Evolutionary conservation across 2,888 invertebrate genomes (phyloP), one percentile per base, ranked within the genome.

Genomic region (Metalampra italica): DNA sequence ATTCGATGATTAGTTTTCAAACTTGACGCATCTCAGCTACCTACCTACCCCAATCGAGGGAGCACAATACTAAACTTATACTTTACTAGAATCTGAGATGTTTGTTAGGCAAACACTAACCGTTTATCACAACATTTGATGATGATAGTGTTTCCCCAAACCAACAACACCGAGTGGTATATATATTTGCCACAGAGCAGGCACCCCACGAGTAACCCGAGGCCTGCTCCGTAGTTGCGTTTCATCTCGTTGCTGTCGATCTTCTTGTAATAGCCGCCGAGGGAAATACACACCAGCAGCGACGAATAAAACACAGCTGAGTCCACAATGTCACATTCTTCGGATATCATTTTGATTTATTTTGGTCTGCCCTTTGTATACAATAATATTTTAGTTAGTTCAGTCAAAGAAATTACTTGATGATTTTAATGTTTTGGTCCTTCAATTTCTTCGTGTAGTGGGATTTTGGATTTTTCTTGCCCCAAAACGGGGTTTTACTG

Each of bases 101-200:
- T 22, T 22, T 22, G 22, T 5, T 22, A 22, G 3, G 5, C 3
- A 3, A 22, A 22, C 22, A 22, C 15, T 40, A 37, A 92, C 92
- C 87, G 86, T 78, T 85, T 91, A 60, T 89, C 79, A 46, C 86
- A 70, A 61, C 81, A 90, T 60, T 90, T 85, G 47, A 94, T 91
- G 53, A 94, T 91, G 38, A 91, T 55, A 5, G 92, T 87, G 73
- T 93, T 94, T 13, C 93, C 82, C 60, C 91, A 69, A 29, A 92
- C 91, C 64, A 91, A 87, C 30, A 93, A 56, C 5, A 93, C 56
- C 0, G 91, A 89, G 69, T 94, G 93, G 46, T 91, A 62, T 15
- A 91, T 78, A 51, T 92, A 88, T 45, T 78, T 61, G 14, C 94
- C 92, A 47, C 94, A 94, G 29, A 93, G 91, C 14, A 92, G 63